phyloP scores from a whole-genome alignment of 2,797 vertebrate genomes.

The Girardinus metallicus region DNA sequence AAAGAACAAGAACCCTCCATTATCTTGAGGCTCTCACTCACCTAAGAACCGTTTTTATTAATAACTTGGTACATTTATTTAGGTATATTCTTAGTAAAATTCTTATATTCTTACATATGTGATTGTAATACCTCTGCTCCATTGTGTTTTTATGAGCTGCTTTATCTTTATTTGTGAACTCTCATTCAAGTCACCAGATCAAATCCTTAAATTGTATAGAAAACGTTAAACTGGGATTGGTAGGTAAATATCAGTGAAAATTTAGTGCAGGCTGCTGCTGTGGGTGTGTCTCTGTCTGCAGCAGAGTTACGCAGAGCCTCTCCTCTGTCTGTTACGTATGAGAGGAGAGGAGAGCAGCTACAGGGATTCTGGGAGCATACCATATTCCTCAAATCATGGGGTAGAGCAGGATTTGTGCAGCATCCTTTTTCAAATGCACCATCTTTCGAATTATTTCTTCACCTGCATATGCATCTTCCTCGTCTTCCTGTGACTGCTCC shows the following conservation, averaged over 20 bases:
- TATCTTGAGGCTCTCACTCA: not conserved
- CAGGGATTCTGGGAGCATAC: slow-evolving; percentile 66
- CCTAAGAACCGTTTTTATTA: not conserved
- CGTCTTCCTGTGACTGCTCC: not conserved
- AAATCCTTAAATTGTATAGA: not conserved
- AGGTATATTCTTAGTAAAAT: not conserved
- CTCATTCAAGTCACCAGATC: not conserved
- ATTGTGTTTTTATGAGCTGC: not conserved
- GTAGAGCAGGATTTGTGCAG: slow-evolving; percentile 51
- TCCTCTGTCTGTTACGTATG: slow-evolving; percentile 49
- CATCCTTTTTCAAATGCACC: slow-evolving; percentile 27
- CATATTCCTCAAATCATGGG: slow-evolving; percentile 65
- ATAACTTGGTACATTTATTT: not conserved
- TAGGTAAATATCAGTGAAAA: not conserved
- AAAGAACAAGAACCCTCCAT: not conserved
- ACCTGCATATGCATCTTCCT: not conserved
- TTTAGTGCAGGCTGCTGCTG: slow-evolving; percentile 10
- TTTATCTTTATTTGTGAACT: not conserved
- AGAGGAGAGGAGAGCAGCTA: slow-evolving; percentile 44
- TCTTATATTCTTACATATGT: not conserved
- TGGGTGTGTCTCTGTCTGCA: slow-evolving; percentile 66
- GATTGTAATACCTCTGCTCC: not conserved
- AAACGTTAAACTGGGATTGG: not conserved
- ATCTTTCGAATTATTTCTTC: not conserved
- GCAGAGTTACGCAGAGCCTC: slow-evolving; percentile 58